These are phyloP conservation scores for Clamator glandarius DNA, from an alignment of 2,797 vertebrate genomes.

Conservation along the genomic window DNA sequence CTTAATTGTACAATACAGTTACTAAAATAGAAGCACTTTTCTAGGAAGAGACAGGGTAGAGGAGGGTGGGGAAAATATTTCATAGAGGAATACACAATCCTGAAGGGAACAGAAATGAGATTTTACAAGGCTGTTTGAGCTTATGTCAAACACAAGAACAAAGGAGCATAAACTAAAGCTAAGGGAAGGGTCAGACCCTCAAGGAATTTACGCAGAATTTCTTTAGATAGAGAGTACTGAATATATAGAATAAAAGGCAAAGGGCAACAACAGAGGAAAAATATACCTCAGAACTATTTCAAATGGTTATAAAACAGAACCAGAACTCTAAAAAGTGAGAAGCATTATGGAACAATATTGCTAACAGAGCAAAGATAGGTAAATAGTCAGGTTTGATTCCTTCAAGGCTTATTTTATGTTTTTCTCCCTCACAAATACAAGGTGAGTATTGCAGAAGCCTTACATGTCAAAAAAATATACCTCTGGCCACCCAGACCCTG, in stretches of 20 bases:
- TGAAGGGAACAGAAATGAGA: constrained; percentile 78
- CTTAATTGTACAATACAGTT: constrained; percentile 29
- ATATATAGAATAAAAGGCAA: constrained; percentile 72
- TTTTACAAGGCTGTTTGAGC: constrained; percentile 79
- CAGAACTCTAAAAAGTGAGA: background rate
- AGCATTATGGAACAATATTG: background rate
- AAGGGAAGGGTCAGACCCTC: constrained; percentile 80
- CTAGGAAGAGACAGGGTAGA: constrained; percentile 5
- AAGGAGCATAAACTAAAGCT: constrained; percentile 78
- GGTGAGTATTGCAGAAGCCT: background rate
- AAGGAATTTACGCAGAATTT: constrained; percentile 79
- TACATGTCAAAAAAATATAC: background rate
- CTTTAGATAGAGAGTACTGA: constrained; percentile 71
- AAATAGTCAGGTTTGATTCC: background rate
- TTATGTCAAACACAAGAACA: constrained; percentile 81
- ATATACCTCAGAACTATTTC: constrained; percentile 19
- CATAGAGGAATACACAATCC: constrained; percentile 73
- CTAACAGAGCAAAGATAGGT: background rate
- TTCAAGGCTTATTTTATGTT: background rate
- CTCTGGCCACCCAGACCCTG: background rate
- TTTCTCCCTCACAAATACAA: background rate
- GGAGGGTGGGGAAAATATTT: constrained; percentile 44
- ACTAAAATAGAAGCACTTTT: constrained; percentile 47
- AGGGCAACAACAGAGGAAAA: constrained; percentile 41
- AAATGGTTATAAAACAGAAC: constrained; percentile 42